phyloP scores from a whole-genome alignment of 2,888 invertebrate species.

The Pseudoips prasinana region DNA sequence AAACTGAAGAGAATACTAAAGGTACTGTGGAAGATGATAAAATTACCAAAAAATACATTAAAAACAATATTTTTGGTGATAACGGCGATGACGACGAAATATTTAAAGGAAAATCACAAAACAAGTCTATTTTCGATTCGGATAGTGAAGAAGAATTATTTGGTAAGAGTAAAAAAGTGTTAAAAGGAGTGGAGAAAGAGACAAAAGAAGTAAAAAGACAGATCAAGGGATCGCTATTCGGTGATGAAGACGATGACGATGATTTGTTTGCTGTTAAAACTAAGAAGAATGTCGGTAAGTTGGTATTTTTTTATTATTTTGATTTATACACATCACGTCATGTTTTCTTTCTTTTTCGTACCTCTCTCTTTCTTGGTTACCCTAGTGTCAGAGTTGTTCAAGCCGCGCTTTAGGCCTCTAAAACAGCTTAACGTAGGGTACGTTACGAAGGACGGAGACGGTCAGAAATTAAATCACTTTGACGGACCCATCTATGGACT shows the following conservation, averaged over 20 bases:
- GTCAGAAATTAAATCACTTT: too few species aligned
- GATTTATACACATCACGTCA: neutral
- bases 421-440: too few species aligned
- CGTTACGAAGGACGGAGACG: too few species aligned
- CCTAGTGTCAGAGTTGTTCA: too few species aligned
- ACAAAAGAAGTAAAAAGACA: conserved; percentile 30
- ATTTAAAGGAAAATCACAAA: conserved; percentile 39
- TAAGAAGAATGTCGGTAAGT: conserved; percentile 43
- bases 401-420: too few species aligned
- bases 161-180: conserved; percentile 20
- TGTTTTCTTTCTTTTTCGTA: too few species aligned
- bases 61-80: too few species aligned
- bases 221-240: conserved; percentile 54
- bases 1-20: neutral
- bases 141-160: conserved; percentile 66
- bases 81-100: conserved; percentile 57
- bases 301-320: conserved; percentile 1
- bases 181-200: conserved; percentile 29
- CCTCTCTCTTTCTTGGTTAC: too few species aligned
- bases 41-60: conserved; percentile 29
- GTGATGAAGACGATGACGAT: conserved; percentile 62
- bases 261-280: conserved; percentile 56
- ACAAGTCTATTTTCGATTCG: conserved; percentile 51
- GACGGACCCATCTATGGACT: too few species aligned
- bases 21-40: too few species aligned